Evolutionary conservation across 2,113 vertebrate species (phyloP).

Genomic region (Thamnaconus septentrionalis): DNA sequence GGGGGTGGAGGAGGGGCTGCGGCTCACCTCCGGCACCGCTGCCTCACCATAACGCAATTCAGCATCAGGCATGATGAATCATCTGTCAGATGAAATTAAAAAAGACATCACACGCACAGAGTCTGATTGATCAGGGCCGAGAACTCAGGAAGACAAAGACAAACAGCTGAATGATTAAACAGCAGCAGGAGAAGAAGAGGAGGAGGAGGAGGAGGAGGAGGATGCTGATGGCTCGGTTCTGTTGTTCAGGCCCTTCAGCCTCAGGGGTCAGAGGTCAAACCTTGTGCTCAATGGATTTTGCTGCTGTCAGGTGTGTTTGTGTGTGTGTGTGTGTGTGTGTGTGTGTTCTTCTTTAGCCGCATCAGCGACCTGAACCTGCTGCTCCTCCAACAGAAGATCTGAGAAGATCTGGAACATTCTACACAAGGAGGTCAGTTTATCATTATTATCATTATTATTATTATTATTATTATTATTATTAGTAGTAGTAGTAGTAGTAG

Average conservation of each 20-base stretch:
- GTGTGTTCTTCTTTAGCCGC: slow-evolving; percentile 12
- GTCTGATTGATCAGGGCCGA: slow-evolving; percentile 6
- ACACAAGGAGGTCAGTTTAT: too few relatives aligned
- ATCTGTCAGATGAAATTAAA: slow-evolving; percentile 54
- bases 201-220: too few relatives aligned
- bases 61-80: slow-evolving; percentile 50
- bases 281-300: slow-evolving; percentile 45
- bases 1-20: background rate
- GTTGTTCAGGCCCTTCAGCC: slow-evolving; percentile 18
- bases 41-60: slow-evolving; percentile 47
- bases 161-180: background rate
- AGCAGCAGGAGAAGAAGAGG: background rate
- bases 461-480: too few relatives aligned
- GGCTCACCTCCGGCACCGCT: slow-evolving; percentile 48
- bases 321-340: background rate
- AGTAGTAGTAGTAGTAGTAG: too few relatives aligned
- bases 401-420: too few relatives aligned
- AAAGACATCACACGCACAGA: slow-evolving; percentile 40
- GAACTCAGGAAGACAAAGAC: background rate
- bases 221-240: slow-evolving; percentile 29
- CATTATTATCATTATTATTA: too few relatives aligned
- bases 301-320: slow-evolving; percentile 26
- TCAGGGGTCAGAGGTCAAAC: slow-evolving; percentile 42
- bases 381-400: background rate
- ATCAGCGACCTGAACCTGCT: slow-evolving; percentile 27